Conservation (phyloP, 64 coral and sea anemone species). For the Hydrozoanthus tunicans region DNA sequence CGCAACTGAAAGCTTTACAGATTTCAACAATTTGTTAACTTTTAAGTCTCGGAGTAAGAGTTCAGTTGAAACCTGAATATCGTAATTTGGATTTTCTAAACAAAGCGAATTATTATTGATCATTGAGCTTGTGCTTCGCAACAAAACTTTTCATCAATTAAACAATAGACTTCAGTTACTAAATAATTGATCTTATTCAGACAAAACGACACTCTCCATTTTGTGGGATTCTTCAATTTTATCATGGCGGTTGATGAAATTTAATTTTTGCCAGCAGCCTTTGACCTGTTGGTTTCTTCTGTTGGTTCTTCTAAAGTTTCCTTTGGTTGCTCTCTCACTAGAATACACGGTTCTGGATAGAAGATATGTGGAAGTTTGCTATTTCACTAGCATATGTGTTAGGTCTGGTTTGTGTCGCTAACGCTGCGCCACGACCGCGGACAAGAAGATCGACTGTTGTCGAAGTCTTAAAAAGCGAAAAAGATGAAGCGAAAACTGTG, state of each 20-base stretch:
- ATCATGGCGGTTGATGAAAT: constrained; percentile 40
- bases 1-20: neutral
- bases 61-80: neutral
- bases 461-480: neutral
- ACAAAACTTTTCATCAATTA: constrained; percentile 44
- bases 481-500: neutral
- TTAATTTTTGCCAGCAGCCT: constrained; percentile 9
- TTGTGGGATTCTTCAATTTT: neutral
- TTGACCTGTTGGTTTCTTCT: constrained; percentile 23
- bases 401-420: neutral
- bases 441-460: constrained; percentile 26
- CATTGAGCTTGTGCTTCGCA: constrained; percentile 24
- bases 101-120: constrained; percentile 35
- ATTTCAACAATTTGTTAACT: neutral
- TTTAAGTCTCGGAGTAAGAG: neutral
- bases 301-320: neutral
- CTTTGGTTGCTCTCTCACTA: constrained; percentile 22
- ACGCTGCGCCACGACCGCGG: constrained; percentile 23
- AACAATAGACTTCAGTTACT: constrained; percentile 30
- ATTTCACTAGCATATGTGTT: neutral
- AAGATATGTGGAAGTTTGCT: constrained; percentile 3
- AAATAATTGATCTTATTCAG: constrained; percentile 51
- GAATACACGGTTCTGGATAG: neutral
- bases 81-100: constrained; percentile 12
- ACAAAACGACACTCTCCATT: neutral